Evolutionary conservation across 1,140 invertebrate species (phyloP).

Genomic region (Pogonus chalceus): DNA sequence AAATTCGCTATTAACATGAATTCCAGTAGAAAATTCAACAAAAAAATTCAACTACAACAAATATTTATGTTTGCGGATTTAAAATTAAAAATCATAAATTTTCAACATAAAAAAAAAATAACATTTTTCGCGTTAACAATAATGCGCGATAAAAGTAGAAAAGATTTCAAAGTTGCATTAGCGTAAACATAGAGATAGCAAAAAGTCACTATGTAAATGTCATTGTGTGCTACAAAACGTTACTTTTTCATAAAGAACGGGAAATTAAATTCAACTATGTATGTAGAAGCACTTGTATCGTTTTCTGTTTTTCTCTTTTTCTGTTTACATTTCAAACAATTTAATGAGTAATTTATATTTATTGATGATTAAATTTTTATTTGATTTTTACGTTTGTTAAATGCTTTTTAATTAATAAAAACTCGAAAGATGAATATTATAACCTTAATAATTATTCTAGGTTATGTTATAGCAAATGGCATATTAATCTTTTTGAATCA

Average conservation of each 20-base stretch:
- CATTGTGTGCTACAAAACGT: not conserved
- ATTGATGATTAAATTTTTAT: constrained; percentile 1
- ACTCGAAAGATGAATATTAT: too few species aligned
- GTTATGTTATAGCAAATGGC: too few species aligned
- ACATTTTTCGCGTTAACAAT: not conserved
- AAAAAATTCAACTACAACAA: not conserved
- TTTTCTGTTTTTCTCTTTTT: not conserved
- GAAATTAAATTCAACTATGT: not conserved
- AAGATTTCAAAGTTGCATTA: constrained; percentile 4
- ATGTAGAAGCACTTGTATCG: not conserved
- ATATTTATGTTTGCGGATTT: not conserved
- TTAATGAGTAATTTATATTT: constrained; percentile 4
- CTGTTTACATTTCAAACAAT: not conserved
- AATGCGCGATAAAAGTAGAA: not conserved
- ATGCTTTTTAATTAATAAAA: too few species aligned
- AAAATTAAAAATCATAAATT: constrained; percentile 5
- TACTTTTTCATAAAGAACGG: constrained; percentile 3
- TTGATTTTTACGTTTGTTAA: too few species aligned
- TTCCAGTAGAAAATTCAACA: too few species aligned
- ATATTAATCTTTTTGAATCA: too few species aligned
- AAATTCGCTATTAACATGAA: too few species aligned
- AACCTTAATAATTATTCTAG: too few species aligned
- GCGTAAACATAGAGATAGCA: not conserved
- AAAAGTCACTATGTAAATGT: constrained; percentile 5
- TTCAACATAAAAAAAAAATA: not conserved